Evolutionary conservation across 2,888 invertebrate genomes (phyloP).

Genomic region (Branchellion lobata): DNA sequence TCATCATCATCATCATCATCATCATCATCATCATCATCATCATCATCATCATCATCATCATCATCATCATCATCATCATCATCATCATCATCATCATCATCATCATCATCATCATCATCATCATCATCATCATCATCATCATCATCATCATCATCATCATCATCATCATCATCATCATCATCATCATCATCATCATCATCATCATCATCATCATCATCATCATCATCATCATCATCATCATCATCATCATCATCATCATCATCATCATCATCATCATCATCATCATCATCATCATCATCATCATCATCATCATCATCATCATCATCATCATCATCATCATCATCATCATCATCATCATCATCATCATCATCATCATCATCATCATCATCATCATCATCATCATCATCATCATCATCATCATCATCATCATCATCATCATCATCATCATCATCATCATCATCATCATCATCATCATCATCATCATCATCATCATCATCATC

Average conservation of each 20-base stretch:
- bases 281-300: conserved; percentile 36
- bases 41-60: conserved; percentile 64
- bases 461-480: conserved; percentile 64
- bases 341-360: conserved; percentile 64
- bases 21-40: conserved; percentile 57
- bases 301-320: conserved; percentile 32
- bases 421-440: conserved; percentile 60
- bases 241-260: too few species aligned
- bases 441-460: conserved; percentile 57
- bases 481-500: conserved; percentile 64
- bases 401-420: conserved; percentile 64
- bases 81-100: conserved; percentile 56
- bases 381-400: conserved; percentile 64
- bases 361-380: conserved; percentile 64
- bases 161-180: conserved; percentile 44
- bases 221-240: too few species aligned
- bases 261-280: conserved; percentile 21
- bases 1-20: conserved; percentile 60
- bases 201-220: conserved; percentile 66
- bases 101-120: conserved; percentile 61
- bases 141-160: conserved; percentile 64
- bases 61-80: conserved; percentile 64
- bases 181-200: conserved; percentile 64
- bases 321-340: conserved; percentile 40
- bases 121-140: conserved; percentile 64